phyloP scores from a whole-genome alignment of 2,888 invertebrate genomes.

The Mythimna albipuncta region DNA sequence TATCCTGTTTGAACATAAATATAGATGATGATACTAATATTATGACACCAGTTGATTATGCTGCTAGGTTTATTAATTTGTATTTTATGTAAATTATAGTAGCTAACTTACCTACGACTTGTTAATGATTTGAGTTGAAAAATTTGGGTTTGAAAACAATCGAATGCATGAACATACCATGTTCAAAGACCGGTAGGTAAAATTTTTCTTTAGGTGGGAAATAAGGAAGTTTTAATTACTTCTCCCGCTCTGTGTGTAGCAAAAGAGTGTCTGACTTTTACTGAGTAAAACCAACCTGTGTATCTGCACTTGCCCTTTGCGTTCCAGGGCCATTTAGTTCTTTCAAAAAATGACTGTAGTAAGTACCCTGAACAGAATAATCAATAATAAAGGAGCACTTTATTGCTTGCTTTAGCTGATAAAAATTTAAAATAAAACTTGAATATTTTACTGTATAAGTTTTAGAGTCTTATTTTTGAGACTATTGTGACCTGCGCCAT shows the following conservation, averaged over 20 bases:
- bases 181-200: not conserved
- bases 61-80: not conserved
- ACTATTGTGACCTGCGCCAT: no score
- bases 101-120: no score
- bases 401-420: no score
- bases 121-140: not conserved
- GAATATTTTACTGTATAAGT: not conserved
- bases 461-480: no score
- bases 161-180: not conserved
- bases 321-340: not conserved
- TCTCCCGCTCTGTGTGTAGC: not conserved
- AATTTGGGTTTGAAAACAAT: not conserved
- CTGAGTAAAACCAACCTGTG: not conserved
- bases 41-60: not conserved
- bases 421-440: no score
- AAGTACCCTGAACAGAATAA: not conserved
- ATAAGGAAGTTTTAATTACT: no score
- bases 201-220: not conserved
- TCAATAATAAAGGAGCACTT: no score
- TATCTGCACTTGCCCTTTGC: not conserved
- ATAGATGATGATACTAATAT: conserved; percentile 16
- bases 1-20: conserved; percentile 41
- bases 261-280: not conserved
- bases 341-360: not conserved
- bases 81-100: not conserved